These are phyloP conservation scores for Tokudaia muenninki DNA, from an alignment of 2,797 vertebrate genomes.

Conservation along the genomic window DNA sequence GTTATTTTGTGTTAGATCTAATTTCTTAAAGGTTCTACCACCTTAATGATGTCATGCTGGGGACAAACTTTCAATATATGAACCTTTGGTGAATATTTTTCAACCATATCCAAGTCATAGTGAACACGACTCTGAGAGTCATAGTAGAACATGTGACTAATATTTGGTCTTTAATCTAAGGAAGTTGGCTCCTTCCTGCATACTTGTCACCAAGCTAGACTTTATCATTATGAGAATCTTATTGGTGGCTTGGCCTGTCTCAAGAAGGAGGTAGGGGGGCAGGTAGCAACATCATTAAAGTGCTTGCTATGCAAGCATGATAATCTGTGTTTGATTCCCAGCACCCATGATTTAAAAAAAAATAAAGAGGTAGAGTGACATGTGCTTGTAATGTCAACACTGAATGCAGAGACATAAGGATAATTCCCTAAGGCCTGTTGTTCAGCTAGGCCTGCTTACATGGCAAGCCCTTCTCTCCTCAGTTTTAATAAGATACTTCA, in stretches of 20 bases:
- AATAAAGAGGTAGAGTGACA: neutral
- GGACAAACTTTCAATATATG: neutral
- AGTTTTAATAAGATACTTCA: constrained; percentile 12
- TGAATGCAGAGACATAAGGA: neutral
- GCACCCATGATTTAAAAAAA: neutral
- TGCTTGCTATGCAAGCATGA: neutral
- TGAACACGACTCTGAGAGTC: neutral
- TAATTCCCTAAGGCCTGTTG: neutral
- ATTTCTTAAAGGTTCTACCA: neutral
- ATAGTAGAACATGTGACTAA: neutral
- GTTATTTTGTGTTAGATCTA: neutral
- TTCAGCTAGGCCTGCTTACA: neutral
- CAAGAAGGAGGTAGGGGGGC: neutral
- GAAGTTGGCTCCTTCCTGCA: neutral
- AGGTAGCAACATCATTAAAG: neutral
- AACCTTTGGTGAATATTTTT: neutral
- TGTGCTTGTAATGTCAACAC: neutral
- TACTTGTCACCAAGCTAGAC: neutral
- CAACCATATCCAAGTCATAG: neutral
- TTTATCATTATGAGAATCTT: neutral
- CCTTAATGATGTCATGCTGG: neutral
- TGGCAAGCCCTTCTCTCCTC: too few relatives aligned
- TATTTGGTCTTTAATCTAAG: too few relatives aligned
- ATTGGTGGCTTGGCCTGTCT: neutral
- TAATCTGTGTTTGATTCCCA: neutral